Evolutionary conservation across 2,888 invertebrate species (phyloP).

Genomic region (Limnephilus lunatus): DNA sequence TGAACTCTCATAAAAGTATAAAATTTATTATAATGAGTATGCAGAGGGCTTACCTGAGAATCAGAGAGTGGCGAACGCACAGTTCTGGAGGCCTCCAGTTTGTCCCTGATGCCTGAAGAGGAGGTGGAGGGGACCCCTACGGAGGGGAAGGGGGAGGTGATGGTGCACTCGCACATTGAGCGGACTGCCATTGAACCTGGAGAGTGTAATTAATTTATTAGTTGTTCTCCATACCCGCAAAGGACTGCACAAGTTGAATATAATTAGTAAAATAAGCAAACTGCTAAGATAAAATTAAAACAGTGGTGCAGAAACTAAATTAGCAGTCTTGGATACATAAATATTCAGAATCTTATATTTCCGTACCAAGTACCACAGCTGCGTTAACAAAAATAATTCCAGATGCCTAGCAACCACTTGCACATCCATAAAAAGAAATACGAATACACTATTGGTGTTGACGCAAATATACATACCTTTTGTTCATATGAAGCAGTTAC

Average conservation of each 20-base stretch:
- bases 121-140: neutral
- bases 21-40: neutral
- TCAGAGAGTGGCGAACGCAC: constrained; percentile 44
- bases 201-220: neutral
- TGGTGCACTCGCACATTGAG: constrained; percentile 17
- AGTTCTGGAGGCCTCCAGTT: constrained; percentile 47
- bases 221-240: neutral
- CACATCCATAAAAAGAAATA: no score
- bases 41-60: neutral
- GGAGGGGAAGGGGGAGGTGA: neutral
- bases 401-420: no score
- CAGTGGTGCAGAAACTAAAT: neutral
- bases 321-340: no score
- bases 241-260: neutral
- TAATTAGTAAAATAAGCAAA: neutral
- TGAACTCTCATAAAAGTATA: neutral
- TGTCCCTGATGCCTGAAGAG: constrained; percentile 34
- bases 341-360: no score
- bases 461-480: no score
- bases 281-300: neutral
- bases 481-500: no score
- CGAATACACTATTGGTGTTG: no score
- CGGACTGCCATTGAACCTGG: constrained; percentile 7
- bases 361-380: no score
- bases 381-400: no score